These are phyloP conservation scores for Gobio occitaniae DNA, from an alignment of 2,797 vertebrate species.

Conservation along the genomic window DNA sequence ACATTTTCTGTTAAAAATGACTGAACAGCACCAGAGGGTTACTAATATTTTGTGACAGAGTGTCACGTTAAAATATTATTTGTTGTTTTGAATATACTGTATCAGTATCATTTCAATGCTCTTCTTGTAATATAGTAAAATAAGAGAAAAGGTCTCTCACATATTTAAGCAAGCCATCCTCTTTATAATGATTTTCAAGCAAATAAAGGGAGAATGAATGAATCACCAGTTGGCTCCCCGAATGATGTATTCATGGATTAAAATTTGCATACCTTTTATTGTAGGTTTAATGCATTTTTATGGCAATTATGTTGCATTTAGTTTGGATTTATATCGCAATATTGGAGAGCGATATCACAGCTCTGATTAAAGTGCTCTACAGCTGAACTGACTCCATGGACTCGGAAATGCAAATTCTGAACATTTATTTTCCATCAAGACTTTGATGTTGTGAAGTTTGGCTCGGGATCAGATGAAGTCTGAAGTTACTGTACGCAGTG, in stretches of 20 bases:
- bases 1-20: background rate
- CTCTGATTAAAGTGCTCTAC: slow-evolving; percentile 16
- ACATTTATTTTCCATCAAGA: slow-evolving; percentile 14
- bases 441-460: slow-evolving; percentile 33
- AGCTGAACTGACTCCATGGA: background rate
- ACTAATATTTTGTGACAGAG: background rate
- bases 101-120: background rate
- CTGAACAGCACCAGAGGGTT: background rate
- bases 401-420: slow-evolving; percentile 1
- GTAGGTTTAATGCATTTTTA: slow-evolving; percentile 2
- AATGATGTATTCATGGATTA: background rate
- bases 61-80: background rate
- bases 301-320: slow-evolving; percentile 32
- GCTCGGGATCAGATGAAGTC: slow-evolving; percentile 27
- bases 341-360: slow-evolving; percentile 1
- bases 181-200: background rate
- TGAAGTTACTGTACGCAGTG: background rate
- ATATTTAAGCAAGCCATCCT: background rate
- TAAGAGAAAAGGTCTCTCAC: background rate
- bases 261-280: slow-evolving; percentile 17
- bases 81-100: background rate
- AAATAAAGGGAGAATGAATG: background rate
- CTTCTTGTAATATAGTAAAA: background rate
- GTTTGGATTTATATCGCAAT: slow-evolving; percentile 8
- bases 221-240: background rate